Evolutionary conservation across 1,140 invertebrate genomes (phyloP).

Genomic region (Rhagoletis pomonella): DNA sequence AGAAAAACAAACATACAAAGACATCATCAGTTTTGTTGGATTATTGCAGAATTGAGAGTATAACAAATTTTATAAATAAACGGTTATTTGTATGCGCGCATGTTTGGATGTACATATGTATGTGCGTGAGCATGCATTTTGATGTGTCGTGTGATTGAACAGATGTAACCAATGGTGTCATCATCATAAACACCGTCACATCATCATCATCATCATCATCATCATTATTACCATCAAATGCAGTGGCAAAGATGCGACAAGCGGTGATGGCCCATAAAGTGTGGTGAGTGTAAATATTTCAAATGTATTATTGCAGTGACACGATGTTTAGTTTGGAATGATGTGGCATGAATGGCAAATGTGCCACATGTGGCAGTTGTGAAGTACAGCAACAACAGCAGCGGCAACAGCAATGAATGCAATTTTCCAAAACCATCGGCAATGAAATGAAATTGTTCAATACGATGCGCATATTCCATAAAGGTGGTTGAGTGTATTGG

Average conservation of each 20-base stretch:
- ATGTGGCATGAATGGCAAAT: constrained; percentile 19
- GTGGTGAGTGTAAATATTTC: not conserved
- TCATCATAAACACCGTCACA: not conserved
- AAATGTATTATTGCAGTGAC: not conserved
- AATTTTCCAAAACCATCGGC: not conserved
- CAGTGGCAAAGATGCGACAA: not conserved
- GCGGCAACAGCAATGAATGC: not conserved
- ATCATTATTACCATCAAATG: not conserved
- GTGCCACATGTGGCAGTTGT: not conserved
- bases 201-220: not conserved
- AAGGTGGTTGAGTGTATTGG: too few relatives aligned
- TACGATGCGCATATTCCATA: not conserved
- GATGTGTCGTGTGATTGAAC: not conserved
- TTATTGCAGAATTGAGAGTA: not conserved
- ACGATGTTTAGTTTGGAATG: not conserved
- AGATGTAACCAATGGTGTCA: constrained; percentile 24
- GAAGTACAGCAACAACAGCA: constrained; percentile 2
- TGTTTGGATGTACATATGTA: not conserved
- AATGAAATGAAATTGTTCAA: constrained; percentile 6
- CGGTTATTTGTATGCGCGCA: not conserved
- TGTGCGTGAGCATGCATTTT: not conserved
- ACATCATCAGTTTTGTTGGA: constrained; percentile 38
- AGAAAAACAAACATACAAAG: constrained; percentile 50
- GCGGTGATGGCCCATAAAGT: not conserved
- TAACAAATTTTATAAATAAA: not conserved